phyloP scores from a whole-genome alignment of 1,140 invertebrate species.

The Aphidius gifuensis region DNA sequence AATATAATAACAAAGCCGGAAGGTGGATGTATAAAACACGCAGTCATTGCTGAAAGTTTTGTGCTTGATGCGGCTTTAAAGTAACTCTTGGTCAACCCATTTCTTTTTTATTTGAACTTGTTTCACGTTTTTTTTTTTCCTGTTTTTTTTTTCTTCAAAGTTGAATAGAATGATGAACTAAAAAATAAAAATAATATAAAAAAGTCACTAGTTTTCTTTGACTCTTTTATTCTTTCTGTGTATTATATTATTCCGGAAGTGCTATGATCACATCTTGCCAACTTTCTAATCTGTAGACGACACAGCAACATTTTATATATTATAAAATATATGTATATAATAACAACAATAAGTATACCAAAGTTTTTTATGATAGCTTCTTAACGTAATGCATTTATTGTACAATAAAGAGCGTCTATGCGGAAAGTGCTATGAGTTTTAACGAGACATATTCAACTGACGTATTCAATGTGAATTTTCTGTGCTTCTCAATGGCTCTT shows the following conservation, averaged over 20 bases:
- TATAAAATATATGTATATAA: not conserved
- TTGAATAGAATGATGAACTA: not conserved
- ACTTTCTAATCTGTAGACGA: not conserved
- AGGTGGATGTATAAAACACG: slow-evolving; percentile 15
- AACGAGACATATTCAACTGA: slow-evolving; percentile 12
- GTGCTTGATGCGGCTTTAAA: slow-evolving; percentile 43
- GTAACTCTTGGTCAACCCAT: slow-evolving; percentile 37
- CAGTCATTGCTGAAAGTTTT: slow-evolving; percentile 42
- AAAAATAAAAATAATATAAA: slow-evolving; percentile 1
- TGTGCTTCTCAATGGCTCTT: not conserved
- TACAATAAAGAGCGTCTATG: slow-evolving; percentile 25
- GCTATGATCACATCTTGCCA: not conserved
- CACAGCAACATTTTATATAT: not conserved
- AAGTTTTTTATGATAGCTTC: slow-evolving; percentile 41
- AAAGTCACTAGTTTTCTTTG: too few relatives aligned
- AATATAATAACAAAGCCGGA: slow-evolving; percentile 25
- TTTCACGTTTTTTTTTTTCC: slow-evolving; percentile 3
- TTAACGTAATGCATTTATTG: slow-evolving; percentile 44
- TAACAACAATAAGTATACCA: slow-evolving; percentile 33
- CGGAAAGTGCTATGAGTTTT: slow-evolving; percentile 17
- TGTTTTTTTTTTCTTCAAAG: too few relatives aligned
- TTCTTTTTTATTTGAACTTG: slow-evolving; percentile 29
- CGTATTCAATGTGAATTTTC: slow-evolving; percentile 1
- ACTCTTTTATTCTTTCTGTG: too few relatives aligned
- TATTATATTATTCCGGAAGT: too few relatives aligned